Base-by-base conservation (phyloP, 53 echinoderm and acorn worm species). In the Apostichopus leukothele region DNA sequence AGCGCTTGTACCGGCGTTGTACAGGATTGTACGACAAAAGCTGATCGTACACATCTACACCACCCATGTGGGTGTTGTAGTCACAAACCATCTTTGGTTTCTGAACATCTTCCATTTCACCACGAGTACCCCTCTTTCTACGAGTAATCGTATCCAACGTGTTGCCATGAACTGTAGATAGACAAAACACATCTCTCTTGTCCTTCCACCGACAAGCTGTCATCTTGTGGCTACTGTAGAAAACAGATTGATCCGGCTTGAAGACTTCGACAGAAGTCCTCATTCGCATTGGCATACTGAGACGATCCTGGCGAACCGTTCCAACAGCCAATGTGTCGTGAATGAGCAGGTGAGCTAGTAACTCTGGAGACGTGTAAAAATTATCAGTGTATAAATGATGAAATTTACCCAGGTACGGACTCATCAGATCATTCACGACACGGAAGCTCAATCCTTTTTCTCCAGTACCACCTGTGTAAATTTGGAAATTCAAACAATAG, bases 181-280 rank as follows among this genome's bases (percentile, higher is more conserved):
- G 50, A 21, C 52, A 73, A 51, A 87, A 87, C n/a, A 87, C 87
- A 73, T 87, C 87, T 25, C 75, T 51, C 87, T 87, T 87, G 74
- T 87, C 87, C 74, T 87, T 87, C 87, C 87, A 87, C 18, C 87
- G 67, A 50, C 87, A 87, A 18, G 5, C 87, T n/a, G 87, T 87
- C 87, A 87, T 74, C 5, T 53, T 50, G 26, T 87, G 87, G n/a
- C 75, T 87, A 20, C 12, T 11, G 3, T 74, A 52, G 53, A 87
- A 87, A 83, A 83, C n/a, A 20, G 20, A n/a, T 23, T 83, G 83
- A 83, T 8, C 83, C 9, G n/a, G 6, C 59, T 83, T 21, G 59
- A 83, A 10, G 57, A 7, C 21, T n/a, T 12, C 20, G 6, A 14
- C 1, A 5, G 2, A 13, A 5, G 22, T 51, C 74, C 73, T 21